Evolutionary conservation across 1,140 invertebrate species (phyloP), one percentile per base, ranked within the genome.

Genomic region (Nasonia vitripennis): DNA sequence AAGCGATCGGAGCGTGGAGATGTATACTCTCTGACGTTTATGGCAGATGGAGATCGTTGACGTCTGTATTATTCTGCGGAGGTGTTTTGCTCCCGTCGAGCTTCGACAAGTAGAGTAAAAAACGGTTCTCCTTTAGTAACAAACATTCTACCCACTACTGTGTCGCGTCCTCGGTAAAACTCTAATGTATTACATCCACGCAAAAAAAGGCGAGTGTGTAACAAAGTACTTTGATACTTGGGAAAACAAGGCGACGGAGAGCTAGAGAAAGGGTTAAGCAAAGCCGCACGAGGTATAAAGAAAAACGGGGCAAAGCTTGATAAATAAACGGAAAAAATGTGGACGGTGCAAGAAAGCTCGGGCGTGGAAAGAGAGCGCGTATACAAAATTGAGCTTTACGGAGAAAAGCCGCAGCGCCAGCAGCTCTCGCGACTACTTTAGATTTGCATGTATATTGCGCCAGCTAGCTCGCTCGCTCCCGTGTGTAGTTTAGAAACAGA

Each of bases 371-470:
- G 20, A 62, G 55, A 62, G 27, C 17, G 2, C 11, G 11, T 62
- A 79, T 73, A 73, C 55, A 73, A 55, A 84, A 62, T 45, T 86
- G 83, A 71, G 86, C 73, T 74, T 82, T 74, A n/a, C 79, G 31
- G 3, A 14, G 37, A 55, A 51, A 75, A 83, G n/a, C 67, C n/a
- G 31, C 55, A 23, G 27, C 20, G 23, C 41, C 41, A 45, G 41
- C 41, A 45, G 20, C 67, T 68, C 68, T 68, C 34, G 2, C 20
- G 41, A n/a, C 62, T 84, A 78, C 81, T 85, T 82, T 41, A 75
- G 81, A 88, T 89, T 90, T 90, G 86, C 89, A 87, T 88, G 78
- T 86, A 89, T 88, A 88, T 87, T 88, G 87, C 51, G 34, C 34
- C 5, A 37, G 27, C 27, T 1, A 27, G 70, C 17, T 70, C 48